Evolutionary conservation across 1,140 invertebrate species (phyloP).

Genomic region (Ostrea denselamellosa): DNA sequence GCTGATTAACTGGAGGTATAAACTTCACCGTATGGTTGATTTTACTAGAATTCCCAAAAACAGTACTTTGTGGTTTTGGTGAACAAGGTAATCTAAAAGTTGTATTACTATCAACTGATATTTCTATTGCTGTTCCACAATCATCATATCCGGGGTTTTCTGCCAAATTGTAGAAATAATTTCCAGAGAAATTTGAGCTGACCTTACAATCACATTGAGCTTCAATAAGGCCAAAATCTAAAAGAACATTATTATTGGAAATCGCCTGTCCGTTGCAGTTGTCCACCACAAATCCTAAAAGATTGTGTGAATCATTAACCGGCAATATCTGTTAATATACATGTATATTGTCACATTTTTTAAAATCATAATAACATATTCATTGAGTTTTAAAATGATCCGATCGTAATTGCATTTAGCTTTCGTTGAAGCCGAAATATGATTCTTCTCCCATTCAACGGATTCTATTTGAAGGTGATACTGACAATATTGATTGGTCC

Average conservation of each 20-base stretch:
- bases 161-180: neutral
- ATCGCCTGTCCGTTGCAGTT: neutral
- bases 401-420: too few relatives aligned
- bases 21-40: neutral
- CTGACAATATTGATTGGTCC: too few relatives aligned
- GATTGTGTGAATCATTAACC: too few relatives aligned
- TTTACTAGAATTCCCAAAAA: neutral
- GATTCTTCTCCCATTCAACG: too few relatives aligned
- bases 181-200: neutral
- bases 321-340: too few relatives aligned
- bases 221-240: neutral
- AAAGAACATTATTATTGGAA: neutral
- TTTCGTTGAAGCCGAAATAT: too few relatives aligned
- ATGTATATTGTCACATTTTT: too few relatives aligned
- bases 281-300: neutral
- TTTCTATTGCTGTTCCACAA: neutral
- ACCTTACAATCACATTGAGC: neutral
- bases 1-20: neutral
- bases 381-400: too few relatives aligned
- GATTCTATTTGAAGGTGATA: too few relatives aligned
- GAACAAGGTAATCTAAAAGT: neutral
- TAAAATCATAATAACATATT: too few relatives aligned
- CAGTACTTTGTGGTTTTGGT: neutral
- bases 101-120: neutral
- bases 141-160: neutral